phyloP scores from a whole-genome alignment of 2,797 vertebrate species.

The Myotis daubentonii region DNA sequence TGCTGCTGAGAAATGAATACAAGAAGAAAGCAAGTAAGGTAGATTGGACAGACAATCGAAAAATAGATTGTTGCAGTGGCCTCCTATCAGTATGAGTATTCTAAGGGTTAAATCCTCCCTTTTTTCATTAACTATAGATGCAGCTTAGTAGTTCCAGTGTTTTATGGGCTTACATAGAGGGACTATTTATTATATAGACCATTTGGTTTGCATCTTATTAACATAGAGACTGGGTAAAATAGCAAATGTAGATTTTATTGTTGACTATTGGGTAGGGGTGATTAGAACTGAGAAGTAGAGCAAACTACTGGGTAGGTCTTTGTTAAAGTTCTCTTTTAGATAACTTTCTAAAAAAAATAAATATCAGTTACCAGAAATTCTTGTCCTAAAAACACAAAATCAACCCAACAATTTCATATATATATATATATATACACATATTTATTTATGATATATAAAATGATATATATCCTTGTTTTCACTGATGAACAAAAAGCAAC shows the following conservation, averaged over 20 bases:
- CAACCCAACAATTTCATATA: not conserved
- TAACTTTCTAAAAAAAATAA: not conserved
- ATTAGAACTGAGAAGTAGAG: not conserved
- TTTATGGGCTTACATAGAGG: not conserved
- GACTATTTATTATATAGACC: not conserved
- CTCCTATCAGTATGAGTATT: not conserved
- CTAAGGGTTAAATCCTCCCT: not conserved
- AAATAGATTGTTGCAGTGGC: not conserved
- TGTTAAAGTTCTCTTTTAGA: not conserved
- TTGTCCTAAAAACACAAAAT: not conserved
- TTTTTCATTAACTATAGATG: not conserved
- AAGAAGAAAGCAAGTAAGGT: not conserved
- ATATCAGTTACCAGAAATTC: not conserved
- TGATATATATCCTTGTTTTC: not conserved
- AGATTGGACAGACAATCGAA: not conserved
- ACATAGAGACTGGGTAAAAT: not conserved
- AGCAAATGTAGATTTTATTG: not conserved
- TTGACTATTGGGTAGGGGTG: not conserved
- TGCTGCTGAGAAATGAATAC: not conserved
- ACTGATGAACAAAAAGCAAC: not conserved
- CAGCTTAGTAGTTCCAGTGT: not conserved
- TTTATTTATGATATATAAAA: not conserved
- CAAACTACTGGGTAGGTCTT: not conserved
- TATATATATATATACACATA: not conserved
- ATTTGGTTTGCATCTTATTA: not conserved